Evolutionary conservation across 2,797 vertebrate genomes (phyloP).

Genomic region (Gymnocypris eckloni): DNA sequence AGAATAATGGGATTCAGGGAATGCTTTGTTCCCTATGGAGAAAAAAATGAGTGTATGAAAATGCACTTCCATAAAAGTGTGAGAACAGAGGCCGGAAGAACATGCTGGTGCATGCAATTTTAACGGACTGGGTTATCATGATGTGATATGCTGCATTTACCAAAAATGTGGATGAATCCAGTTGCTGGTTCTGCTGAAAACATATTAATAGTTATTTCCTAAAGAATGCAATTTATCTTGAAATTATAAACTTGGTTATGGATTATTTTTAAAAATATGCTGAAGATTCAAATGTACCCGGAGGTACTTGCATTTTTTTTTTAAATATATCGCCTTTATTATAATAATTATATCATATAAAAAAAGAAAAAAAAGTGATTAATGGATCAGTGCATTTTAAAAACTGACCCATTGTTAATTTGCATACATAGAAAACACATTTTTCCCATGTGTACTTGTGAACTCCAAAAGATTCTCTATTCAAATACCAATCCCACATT

Average conservation of each 20-base stretch:
- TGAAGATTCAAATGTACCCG: background rate
- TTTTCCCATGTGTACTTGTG: background rate
- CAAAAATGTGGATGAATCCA: background rate
- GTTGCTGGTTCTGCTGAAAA: background rate
- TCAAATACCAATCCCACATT: background rate
- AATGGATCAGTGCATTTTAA: background rate
- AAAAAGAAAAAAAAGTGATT: background rate
- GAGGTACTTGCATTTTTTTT: background rate
- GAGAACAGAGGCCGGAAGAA: slow-evolving; percentile 27
- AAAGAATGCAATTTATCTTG: background rate
- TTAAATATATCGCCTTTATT: background rate
- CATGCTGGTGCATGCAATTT: slow-evolving; percentile 29
- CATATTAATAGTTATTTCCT: background rate
- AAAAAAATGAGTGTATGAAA: slow-evolving; percentile 13
- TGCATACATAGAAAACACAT: background rate
- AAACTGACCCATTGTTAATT: background rate
- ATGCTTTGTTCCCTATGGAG: slow-evolving; percentile 37
- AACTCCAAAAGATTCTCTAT: background rate
- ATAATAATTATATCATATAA: background rate
- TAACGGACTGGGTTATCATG: background rate
- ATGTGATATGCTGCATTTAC: background rate
- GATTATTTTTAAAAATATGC: background rate
- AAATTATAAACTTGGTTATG: background rate
- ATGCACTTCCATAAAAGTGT: slow-evolving; percentile 27
- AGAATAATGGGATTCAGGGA: slow-evolving; percentile 46